Evolutionary conservation across 2,888 invertebrate genomes (phyloP), one percentile per base, ranked within the genome.

Genomic region (Leptinotarsa rubiginosa): DNA sequence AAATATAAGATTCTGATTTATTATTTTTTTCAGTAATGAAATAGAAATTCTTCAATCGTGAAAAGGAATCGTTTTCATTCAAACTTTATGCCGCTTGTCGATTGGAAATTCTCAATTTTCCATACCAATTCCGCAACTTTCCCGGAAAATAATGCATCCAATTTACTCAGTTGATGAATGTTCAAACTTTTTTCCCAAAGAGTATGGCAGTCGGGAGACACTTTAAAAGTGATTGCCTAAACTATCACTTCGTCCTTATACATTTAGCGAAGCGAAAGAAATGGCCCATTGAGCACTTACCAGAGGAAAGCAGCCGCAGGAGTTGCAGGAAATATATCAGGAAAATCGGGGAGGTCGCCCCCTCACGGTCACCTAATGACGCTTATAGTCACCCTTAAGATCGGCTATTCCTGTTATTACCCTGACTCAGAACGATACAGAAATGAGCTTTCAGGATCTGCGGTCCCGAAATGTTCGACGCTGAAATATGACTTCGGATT

Each of bases 221-320:
- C 78, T 80, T 80, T 80, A 71, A 75, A 78, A 75, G 77, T 79
- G 80, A 80, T 81, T 76, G 77, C 78, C 79, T 22, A 74, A 80
- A 81, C 78, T 78, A 76, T 78, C 83, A 79, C 82, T 82, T 81
- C 76, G 79, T 83, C 81, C 82, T 79, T 78, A 80, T 83, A 81
- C 82, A 83, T 84, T 84, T 84, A 84, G 80, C 84, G 80, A 79
- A 85, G 85, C 86, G 85, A 83, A 84, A 86, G 86, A 85, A 87
- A 87, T 87, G 87, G 86, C 82, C 87, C 87, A 86, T 87, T 85
- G 86, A 84, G 85, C 85, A 85, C 85, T 86, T 84, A 85, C 82
- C 79, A 81, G 80, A 83, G 83, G 80, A 83, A 82, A 78, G 81
- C 82, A 78, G 82, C 83, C 68, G 68, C 68, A 69, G 68, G 68